Conservation (phyloP, 2,797 vertebrate genomes). For the Morelia viridis region DNA sequence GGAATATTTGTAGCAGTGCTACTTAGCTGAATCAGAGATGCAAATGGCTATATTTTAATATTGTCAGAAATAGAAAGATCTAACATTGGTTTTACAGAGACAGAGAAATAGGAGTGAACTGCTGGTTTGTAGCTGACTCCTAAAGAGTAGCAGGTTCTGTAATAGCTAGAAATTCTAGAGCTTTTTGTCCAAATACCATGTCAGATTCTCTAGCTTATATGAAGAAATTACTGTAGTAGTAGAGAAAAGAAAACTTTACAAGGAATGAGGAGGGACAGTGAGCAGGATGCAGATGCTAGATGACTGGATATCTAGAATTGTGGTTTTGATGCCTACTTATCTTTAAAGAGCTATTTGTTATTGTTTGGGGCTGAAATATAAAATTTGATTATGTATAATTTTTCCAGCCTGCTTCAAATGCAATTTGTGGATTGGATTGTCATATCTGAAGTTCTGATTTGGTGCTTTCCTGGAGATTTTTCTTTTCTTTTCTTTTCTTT, state of each 20-base stretch:
- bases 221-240: background rate
- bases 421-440: background rate
- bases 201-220: background rate
- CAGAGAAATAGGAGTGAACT: background rate
- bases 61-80: background rate
- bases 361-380: background rate
- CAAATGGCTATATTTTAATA: background rate
- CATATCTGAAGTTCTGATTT: background rate
- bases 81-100: background rate
- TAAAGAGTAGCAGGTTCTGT: background rate
- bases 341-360: background rate
- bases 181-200: background rate
- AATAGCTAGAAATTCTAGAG: background rate
- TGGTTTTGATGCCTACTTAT: background rate
- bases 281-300: background rate
- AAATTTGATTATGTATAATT: background rate
- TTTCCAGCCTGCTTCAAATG: background rate
- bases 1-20: background rate
- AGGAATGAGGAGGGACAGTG: background rate
- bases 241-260: background rate
- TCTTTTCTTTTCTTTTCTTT: background rate
- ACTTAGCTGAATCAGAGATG: background rate
- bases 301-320: background rate
- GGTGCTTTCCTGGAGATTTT: background rate
- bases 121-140: constrained; percentile 14